These are phyloP conservation scores for Pungitius pungitius DNA, from an alignment of 2,113 vertebrate species.

Conservation along the genomic window DNA sequence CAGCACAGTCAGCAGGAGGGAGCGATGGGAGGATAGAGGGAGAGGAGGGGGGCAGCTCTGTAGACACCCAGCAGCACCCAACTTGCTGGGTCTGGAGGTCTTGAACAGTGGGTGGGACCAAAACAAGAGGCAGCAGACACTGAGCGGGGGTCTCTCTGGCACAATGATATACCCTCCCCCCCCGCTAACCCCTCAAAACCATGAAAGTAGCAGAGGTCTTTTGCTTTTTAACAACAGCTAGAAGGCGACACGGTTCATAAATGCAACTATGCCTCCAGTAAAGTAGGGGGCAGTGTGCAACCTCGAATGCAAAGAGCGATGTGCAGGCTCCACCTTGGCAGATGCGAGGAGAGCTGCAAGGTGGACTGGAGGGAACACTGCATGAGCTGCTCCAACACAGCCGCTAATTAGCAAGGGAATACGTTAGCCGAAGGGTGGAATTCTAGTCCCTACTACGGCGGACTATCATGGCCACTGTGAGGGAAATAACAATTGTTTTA, in stretches of 20 bases:
- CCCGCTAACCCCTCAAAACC: neutral
- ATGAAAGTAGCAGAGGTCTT: neutral
- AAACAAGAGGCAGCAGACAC: slow-evolving; percentile 71
- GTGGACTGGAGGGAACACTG: neutral
- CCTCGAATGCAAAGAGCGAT: neutral
- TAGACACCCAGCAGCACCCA: slow-evolving; percentile 56
- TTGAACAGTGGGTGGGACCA: slow-evolving; percentile 73
- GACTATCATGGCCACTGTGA: neutral
- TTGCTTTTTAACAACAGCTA: neutral
- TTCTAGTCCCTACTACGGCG: neutral
- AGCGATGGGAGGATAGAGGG: slow-evolving; percentile 35
- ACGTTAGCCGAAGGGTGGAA: too few species aligned
- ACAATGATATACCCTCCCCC: slow-evolving; percentile 14
- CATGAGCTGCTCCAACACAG: neutral
- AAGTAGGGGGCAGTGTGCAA: neutral
- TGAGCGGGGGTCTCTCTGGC: slow-evolving; percentile 48
- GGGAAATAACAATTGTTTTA: too few species aligned
- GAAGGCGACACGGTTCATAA: neutral
- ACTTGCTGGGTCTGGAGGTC: slow-evolving; percentile 57
- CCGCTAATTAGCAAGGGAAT: neutral
- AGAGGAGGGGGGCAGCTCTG: slow-evolving; percentile 52
- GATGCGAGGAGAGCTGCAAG: neutral
- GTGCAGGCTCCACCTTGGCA: neutral
- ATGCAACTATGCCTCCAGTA: neutral
- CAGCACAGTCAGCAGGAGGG: slow-evolving; percentile 65